Evolutionary conservation across 30 jellyfish, hydroid and myxozoan genomes (phyloP).

Genomic region (Chironex yamaguchii): DNA sequence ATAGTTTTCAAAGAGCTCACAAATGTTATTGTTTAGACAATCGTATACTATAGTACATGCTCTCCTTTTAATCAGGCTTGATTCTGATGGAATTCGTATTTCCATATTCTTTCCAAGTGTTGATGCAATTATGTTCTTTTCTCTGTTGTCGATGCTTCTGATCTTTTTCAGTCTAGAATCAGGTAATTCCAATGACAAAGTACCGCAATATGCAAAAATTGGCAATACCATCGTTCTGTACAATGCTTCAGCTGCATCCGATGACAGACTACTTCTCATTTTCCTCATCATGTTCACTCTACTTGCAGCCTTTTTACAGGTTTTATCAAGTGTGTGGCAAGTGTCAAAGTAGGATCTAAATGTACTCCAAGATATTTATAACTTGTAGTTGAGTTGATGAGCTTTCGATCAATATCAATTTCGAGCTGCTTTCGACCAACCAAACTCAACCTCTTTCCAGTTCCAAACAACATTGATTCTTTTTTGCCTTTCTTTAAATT

Average conservation of each 20-base stretch:
- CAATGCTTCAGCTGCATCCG: constrained; percentile 65
- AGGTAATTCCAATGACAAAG: constrained; percentile 40
- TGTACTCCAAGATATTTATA: constrained; percentile 58
- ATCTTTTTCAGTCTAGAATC: constrained; percentile 39
- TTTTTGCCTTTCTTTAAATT: constrained; percentile 58
- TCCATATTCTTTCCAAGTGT: no score
- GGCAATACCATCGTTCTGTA: constrained; percentile 65
- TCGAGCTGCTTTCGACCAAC: constrained; percentile 24
- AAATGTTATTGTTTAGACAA: no score
- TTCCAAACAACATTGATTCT: constrained; percentile 65
- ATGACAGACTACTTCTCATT: constrained; percentile 7
- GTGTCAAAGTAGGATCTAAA: constrained; percentile 62
- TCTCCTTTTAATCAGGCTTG: no score
- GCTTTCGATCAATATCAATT: constrained; percentile 8
- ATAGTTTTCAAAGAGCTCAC: no score
- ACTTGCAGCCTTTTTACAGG: constrained; percentile 62
- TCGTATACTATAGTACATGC: no score
- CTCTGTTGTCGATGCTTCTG: constrained; percentile 45
- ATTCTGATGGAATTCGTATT: no score
- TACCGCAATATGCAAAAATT: constrained; percentile 50
- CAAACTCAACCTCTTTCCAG: constrained; percentile 67
- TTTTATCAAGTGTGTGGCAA: no score
- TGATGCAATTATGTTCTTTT: constrained; percentile 59
- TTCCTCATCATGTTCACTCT: constrained; percentile 17
- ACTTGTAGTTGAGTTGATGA: constrained; percentile 19